These are phyloP conservation scores for Diplazon laetatorius DNA, from an alignment of 2,888 invertebrate species.

Conservation along the genomic window DNA sequence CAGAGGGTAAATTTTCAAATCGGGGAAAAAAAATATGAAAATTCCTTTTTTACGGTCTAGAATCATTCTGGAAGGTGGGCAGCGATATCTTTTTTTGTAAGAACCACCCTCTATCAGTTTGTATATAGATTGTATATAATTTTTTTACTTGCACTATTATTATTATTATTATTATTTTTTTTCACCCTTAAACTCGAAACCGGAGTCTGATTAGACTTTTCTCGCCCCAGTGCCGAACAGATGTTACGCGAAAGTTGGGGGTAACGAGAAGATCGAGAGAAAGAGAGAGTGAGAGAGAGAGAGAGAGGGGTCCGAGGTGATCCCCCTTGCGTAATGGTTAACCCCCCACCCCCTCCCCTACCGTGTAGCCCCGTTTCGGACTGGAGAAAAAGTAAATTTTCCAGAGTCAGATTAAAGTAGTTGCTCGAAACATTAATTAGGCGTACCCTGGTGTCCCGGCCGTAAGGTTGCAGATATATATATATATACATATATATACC, in stretches of 20 bases:
- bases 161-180: slow-evolving; percentile 5
- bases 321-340: too few relatives aligned
- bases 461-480: slow-evolving; percentile 59
- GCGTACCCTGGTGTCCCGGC: slow-evolving; percentile 69
- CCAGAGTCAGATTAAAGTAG: slow-evolving; percentile 61
- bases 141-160: not conserved
- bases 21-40: too few relatives aligned
- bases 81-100: too few relatives aligned
- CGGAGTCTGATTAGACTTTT: slow-evolving; percentile 40
- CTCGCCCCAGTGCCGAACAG: slow-evolving; percentile 17
- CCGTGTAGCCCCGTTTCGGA: not conserved
- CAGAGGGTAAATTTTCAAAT: too few relatives aligned
- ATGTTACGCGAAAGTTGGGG: slow-evolving; percentile 31
- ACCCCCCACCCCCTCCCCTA: too few relatives aligned
- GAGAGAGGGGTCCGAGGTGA: too few relatives aligned
- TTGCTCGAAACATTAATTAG: slow-evolving; percentile 70
- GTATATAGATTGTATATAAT: too few relatives aligned
- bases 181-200: not conserved
- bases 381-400: slow-evolving; percentile 59
- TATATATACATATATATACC: too few relatives aligned
- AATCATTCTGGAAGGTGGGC: too few relatives aligned
- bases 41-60: too few relatives aligned
- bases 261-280: not conserved
- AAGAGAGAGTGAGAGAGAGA: too few relatives aligned
- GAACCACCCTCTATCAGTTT: too few relatives aligned